Evolutionary conservation across 1,140 invertebrate genomes (phyloP).

Genomic region (Drosophila prosaltans): DNA sequence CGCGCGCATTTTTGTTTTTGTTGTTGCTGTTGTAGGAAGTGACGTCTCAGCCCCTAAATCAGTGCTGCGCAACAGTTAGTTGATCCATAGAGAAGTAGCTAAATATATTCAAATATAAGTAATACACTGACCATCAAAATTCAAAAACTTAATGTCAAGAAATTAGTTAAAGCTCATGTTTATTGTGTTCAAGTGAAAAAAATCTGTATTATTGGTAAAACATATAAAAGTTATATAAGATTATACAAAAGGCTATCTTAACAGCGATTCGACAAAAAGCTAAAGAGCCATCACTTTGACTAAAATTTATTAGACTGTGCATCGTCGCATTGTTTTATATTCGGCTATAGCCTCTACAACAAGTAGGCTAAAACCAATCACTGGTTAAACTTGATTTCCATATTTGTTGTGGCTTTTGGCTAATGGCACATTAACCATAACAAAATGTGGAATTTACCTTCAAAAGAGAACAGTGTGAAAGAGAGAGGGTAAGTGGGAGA

Average conservation of each 20-base stretch:
- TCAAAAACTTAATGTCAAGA: too few relatives aligned
- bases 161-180: too few relatives aligned
- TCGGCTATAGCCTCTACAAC: constrained; percentile 10
- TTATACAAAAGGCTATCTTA: not conserved
- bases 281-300: constrained; percentile 5
- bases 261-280: not conserved
- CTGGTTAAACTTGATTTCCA: constrained; percentile 22
- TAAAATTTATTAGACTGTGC: constrained; percentile 8
- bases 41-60: not conserved
- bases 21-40: constrained; percentile 17
- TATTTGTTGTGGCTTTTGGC: constrained; percentile 12
- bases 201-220: too few relatives aligned
- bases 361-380: constrained; percentile 18
- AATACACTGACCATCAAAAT: too few relatives aligned
- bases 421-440: constrained; percentile 15
- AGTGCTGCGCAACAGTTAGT: constrained; percentile 6
- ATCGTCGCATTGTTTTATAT: constrained; percentile 14
- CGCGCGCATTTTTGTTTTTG: constrained; percentile 15
- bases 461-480: not conserved
- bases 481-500: constrained; percentile 3
- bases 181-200: not conserved
- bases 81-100: not conserved
- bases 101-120: not conserved
- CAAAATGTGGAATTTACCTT: constrained; percentile 7
- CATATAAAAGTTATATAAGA: not conserved